phyloP scores from a whole-genome alignment of 2,113 vertebrate species.

The Rhabdomys dilectus region DNA sequence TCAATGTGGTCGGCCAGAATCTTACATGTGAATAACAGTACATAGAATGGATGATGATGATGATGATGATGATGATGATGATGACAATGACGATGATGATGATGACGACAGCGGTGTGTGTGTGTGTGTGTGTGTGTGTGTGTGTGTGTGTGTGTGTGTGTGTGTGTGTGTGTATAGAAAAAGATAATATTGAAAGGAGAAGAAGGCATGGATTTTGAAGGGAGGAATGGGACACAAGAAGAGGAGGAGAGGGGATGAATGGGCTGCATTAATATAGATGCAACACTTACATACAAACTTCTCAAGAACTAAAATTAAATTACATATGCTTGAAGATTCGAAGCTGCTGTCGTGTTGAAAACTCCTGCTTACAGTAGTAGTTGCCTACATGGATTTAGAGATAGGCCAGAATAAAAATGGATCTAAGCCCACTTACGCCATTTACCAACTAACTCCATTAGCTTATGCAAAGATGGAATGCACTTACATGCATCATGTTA shows the following conservation, averaged over 20 bases:
- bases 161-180: background rate
- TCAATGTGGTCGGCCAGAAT: background rate
- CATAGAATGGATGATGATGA: background rate
- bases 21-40: background rate
- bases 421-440: background rate
- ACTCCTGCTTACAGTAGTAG: background rate
- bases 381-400: background rate
- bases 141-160: too few relatives aligned
- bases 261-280: background rate
- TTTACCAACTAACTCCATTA: background rate
- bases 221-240: background rate
- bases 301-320: background rate
- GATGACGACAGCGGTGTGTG: too few relatives aligned
- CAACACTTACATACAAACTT: background rate
- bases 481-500: background rate
- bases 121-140: background rate
- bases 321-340: background rate
- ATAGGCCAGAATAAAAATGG: background rate
- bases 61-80: too few relatives aligned
- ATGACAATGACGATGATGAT: too few relatives aligned
- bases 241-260: accelerated
- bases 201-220: background rate
- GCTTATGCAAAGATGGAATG: background rate
- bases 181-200: background rate
- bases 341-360: background rate